These are phyloP conservation scores for Perdita meconis DNA, from an alignment of 2,888 invertebrate species.

Conservation along the genomic window DNA sequence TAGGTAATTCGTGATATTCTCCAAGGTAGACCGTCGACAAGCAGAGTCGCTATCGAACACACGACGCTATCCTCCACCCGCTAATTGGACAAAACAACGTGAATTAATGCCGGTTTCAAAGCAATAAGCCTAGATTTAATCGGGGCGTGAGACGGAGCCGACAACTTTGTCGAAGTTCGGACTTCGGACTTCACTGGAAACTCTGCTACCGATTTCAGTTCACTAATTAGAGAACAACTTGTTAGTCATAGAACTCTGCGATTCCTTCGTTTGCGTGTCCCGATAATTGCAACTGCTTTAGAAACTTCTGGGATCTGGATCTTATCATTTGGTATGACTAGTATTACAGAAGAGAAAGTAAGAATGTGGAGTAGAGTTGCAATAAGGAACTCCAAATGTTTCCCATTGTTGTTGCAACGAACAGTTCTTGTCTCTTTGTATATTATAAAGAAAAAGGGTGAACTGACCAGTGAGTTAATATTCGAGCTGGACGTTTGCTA, in stretches of 20 bases:
- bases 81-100: conserved; percentile 15
- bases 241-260: background rate
- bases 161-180: background rate
- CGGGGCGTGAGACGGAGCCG: background rate
- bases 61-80: background rate
- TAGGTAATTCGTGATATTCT: background rate
- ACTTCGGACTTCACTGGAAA: background rate
- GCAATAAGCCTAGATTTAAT: background rate
- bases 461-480: too few relatives aligned
- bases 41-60: background rate
- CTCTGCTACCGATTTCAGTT: background rate
- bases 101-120: background rate
- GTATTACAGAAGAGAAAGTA: too few relatives aligned
- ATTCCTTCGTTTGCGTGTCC: too few relatives aligned
- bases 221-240: background rate
- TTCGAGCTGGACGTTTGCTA: too few relatives aligned
- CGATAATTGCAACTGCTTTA: too few relatives aligned
- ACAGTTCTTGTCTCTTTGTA: too few relatives aligned
- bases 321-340: too few relatives aligned
- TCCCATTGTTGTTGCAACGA: too few relatives aligned
- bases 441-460: too few relatives aligned
- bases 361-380: too few relatives aligned
- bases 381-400: too few relatives aligned
- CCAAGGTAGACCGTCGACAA: background rate
- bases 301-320: too few relatives aligned